These are phyloP conservation scores for Acromyrmex charruanus DNA, from an alignment of 1,140 invertebrate species.

Conservation along the genomic window DNA sequence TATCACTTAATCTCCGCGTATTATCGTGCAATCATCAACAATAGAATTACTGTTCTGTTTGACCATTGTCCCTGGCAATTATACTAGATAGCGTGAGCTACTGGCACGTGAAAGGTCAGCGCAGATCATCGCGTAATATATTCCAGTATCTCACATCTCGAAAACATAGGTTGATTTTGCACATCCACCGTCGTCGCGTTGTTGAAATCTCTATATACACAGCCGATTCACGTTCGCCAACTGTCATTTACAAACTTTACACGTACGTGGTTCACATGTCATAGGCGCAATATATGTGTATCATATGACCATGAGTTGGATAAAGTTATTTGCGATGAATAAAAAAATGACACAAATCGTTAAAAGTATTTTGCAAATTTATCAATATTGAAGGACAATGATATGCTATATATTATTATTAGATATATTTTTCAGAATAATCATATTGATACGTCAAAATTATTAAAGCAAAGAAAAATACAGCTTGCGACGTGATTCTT, in stretches of 20 bases:
- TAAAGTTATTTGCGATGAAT: conserved; percentile 12
- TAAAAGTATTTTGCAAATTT: background rate
- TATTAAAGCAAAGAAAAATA: background rate
- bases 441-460: background rate
- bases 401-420: background rate
- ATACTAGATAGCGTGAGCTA: conserved; percentile 20
- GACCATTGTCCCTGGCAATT: conserved; percentile 22
- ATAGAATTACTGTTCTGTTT: conserved; percentile 41
- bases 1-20: background rate
- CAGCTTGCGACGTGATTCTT: background rate
- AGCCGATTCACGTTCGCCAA: conserved; percentile 55
- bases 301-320: conserved; percentile 13
- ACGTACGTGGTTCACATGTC: conserved; percentile 44
- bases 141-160: conserved; percentile 44
- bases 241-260: conserved; percentile 49
- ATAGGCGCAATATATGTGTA: conserved; percentile 57
- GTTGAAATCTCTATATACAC: conserved; percentile 48
- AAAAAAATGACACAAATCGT: background rate
- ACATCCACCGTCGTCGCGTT: conserved; percentile 13
- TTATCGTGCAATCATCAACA: conserved; percentile 14
- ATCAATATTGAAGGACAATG: background rate
- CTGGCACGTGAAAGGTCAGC: conserved; percentile 58
- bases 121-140: conserved; percentile 56
- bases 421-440: background rate
- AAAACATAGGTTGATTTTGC: conserved; percentile 14